Evolutionary conservation across 1,140 invertebrate species (phyloP).

Genomic region (Scaptomyza montana): DNA sequence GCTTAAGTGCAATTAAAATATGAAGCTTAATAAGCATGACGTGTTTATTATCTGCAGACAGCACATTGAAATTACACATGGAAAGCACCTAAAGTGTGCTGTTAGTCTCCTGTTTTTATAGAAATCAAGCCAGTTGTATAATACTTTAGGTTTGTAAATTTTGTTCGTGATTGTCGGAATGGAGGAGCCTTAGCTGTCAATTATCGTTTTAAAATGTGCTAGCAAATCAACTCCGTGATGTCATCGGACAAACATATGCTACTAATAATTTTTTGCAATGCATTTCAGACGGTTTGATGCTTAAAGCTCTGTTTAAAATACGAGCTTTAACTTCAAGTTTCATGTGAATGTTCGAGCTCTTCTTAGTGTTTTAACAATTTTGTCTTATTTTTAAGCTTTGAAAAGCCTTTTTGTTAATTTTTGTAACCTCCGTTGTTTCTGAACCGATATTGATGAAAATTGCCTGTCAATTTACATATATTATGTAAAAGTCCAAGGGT

Average conservation of each 20-base stretch:
- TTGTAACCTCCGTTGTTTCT: too few relatives aligned
- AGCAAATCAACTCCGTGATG: conserved; percentile 17
- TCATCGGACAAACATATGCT: not conserved
- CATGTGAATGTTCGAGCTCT: too few relatives aligned
- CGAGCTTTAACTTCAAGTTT: not conserved
- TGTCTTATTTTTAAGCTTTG: too few relatives aligned
- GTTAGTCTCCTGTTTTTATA: not conserved
- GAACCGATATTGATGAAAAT: too few relatives aligned
- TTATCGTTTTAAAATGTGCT: conserved; percentile 1
- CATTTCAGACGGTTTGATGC: not conserved
- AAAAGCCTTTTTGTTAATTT: too few relatives aligned
- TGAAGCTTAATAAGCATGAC: conserved; percentile 63
- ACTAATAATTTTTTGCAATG: not conserved
- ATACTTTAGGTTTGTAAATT: too few relatives aligned
- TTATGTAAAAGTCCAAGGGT: too few relatives aligned
- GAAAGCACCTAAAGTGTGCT: not conserved
- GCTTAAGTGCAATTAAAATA: conserved; percentile 68
- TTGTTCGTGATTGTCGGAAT: too few relatives aligned
- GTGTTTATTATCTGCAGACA: conserved; percentile 31
- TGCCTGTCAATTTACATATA: too few relatives aligned
- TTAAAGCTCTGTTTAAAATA: not conserved
- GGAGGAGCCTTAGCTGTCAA: too few relatives aligned
- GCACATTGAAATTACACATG: conserved; percentile 3
- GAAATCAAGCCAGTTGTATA: not conserved
- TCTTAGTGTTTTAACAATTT: too few relatives aligned